phyloP scores from a whole-genome alignment of 2,113 vertebrate genomes.

The Halichoerus grypus region DNA sequence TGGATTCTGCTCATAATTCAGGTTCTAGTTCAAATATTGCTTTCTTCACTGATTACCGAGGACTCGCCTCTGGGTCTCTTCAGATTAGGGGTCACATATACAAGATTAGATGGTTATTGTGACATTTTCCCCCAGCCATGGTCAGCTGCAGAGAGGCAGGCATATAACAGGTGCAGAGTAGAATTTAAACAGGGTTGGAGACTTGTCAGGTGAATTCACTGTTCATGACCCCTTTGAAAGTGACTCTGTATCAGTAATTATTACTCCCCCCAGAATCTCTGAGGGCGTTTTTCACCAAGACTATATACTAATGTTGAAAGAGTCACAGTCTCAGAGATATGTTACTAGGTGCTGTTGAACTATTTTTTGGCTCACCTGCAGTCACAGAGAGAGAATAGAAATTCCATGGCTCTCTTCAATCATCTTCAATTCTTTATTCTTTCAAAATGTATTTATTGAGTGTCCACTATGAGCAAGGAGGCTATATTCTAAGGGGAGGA shows the following conservation, averaged over 20 bases:
- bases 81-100: neutral
- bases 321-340: neutral
- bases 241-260: neutral
- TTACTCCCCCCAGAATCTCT: neutral
- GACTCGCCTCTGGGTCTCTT: neutral
- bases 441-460: neutral
- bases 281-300: neutral
- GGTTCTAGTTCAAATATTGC: neutral
- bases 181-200: neutral
- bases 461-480: neutral
- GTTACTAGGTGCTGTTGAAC: neutral
- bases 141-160: neutral
- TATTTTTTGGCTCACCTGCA: neutral
- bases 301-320: neutral
- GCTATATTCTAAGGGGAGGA: neutral
- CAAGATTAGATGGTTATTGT: neutral
- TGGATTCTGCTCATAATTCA: neutral
- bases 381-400: neutral
- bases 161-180: too few species aligned
- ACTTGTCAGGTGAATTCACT: neutral
- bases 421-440: neutral
- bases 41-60: neutral
- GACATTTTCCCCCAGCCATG: neutral
- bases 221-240: neutral
- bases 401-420: neutral